Conservation (phyloP, 2,797 vertebrate species). For the Enteromius trimaculatus region DNA sequence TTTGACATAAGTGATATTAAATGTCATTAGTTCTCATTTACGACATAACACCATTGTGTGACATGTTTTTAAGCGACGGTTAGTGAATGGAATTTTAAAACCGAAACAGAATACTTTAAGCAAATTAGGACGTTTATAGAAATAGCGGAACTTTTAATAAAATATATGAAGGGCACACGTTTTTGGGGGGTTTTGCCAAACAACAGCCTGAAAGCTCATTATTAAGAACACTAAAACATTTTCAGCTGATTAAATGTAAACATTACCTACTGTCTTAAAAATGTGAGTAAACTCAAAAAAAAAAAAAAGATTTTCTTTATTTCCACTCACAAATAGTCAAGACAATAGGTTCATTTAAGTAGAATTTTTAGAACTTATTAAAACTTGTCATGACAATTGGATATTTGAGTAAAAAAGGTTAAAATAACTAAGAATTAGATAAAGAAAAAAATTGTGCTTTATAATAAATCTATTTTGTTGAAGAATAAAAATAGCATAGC, state of each 20-base stretch:
- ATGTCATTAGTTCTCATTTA: not conserved
- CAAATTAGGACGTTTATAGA: not conserved
- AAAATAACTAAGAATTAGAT: not conserved
- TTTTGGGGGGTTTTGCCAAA: too few species aligned
- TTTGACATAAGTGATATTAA: not conserved
- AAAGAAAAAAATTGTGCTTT: not conserved
- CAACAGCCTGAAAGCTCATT: not conserved
- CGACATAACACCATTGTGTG: not conserved
- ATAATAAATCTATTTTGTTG: not conserved
- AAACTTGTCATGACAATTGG: not conserved
- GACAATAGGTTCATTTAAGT: not conserved
- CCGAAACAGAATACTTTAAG: not conserved
- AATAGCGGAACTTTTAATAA: not conserved
- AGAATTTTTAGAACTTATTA: not conserved
- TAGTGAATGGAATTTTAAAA: not conserved
- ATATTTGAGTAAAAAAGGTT: not conserved
- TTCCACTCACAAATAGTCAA: not conserved
- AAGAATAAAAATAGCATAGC: not conserved
- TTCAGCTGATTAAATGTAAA: not conserved
- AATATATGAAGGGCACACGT: not conserved
- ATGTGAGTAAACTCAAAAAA: too few species aligned
- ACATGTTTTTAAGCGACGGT: not conserved
- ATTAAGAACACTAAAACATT: not conserved
- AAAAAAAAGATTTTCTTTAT: not conserved
- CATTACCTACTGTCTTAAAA: not conserved